Evolutionary conservation across 2,888 invertebrate species (phyloP).

Genomic region (Helobdella robusta): DNA sequence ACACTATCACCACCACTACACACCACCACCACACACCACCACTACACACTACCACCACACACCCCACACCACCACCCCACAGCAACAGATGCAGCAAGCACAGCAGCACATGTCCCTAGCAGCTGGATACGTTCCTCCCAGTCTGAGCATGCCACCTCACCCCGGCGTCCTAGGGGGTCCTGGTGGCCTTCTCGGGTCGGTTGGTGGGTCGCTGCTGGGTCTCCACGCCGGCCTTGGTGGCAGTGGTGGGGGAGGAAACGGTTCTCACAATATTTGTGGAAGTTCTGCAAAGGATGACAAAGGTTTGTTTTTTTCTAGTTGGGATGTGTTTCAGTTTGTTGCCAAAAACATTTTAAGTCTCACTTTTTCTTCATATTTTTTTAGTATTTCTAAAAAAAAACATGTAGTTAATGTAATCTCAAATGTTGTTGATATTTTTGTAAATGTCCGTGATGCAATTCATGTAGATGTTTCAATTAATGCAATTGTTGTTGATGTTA

Average conservation of each 20-base stretch:
- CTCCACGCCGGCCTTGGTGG: conserved; percentile 20
- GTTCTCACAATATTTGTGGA: conserved; percentile 14
- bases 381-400: too few relatives aligned
- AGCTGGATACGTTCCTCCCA: conserved; percentile 20
- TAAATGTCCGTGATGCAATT: too few relatives aligned
- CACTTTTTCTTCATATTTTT: too few relatives aligned
- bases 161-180: conserved; percentile 26
- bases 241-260: too few relatives aligned
- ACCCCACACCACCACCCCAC: not conserved
- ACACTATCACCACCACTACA: not conserved
- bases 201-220: conserved; percentile 23
- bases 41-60: not conserved
- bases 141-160: conserved; percentile 23
- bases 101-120: conserved; percentile 23
- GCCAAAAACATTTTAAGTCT: too few relatives aligned
- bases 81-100: conserved; percentile 29
- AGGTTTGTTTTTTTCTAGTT: too few relatives aligned
- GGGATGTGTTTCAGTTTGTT: too few relatives aligned
- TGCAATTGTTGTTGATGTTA: too few relatives aligned
- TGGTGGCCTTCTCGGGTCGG: conserved; percentile 21
- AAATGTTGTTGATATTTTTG: too few relatives aligned
- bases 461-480: too few relatives aligned
- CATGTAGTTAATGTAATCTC: too few relatives aligned
- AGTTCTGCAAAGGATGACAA: conserved; percentile 25
- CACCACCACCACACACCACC: too few relatives aligned